phyloP scores from a whole-genome alignment of 2,888 invertebrate genomes.

The Deilephila elpenor region DNA sequence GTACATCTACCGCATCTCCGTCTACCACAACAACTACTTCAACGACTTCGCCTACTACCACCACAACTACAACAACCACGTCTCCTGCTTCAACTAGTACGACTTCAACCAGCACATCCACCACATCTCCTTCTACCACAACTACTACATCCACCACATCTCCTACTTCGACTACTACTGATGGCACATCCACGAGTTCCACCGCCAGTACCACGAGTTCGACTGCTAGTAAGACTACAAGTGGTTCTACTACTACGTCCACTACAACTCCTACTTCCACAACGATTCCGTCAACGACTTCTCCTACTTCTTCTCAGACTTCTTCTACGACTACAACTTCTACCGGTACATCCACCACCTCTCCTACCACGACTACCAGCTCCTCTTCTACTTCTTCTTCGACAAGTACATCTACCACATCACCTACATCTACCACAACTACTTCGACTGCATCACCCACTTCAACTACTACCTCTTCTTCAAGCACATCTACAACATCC shows the following conservation, averaged over 20 bases:
- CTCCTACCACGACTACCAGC: background rate
- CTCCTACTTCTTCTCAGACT: background rate
- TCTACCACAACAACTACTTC: background rate
- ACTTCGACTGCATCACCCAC: background rate
- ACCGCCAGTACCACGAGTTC: background rate
- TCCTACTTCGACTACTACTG: background rate
- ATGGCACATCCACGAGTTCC: background rate
- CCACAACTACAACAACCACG: background rate
- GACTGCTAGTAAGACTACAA: background rate
- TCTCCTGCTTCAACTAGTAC: background rate
- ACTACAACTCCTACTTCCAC: background rate
- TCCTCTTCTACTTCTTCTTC: too few relatives aligned
- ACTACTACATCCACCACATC: background rate
- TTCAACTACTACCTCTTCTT: background rate
- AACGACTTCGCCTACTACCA: background rate
- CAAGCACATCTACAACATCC: background rate
- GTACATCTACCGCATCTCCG: background rate
- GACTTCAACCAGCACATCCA: background rate
- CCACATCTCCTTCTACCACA: background rate
- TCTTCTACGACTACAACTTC: background rate
- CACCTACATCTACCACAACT: background rate
- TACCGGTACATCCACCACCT: background rate
- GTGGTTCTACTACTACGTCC: background rate
- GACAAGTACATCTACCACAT: background rate
- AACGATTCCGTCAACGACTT: background rate